Evolutionary conservation across 1,140 invertebrate species (phyloP).

Genomic region (Drosophila pruinosa): DNA sequence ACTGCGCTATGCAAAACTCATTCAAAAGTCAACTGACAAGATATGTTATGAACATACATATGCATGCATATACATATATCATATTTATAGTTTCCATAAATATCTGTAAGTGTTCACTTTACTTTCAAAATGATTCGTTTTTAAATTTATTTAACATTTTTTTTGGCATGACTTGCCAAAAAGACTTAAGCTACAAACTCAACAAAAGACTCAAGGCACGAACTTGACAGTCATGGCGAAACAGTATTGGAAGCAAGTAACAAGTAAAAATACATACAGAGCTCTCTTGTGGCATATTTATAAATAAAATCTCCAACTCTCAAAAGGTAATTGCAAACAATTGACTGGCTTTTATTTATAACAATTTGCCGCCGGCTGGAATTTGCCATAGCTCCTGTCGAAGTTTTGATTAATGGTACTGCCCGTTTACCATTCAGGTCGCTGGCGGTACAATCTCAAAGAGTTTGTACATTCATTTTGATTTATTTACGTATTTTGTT

Average conservation of each 20-base stretch:
- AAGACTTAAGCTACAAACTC: conserved; percentile 51
- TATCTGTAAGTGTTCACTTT: conserved; percentile 13
- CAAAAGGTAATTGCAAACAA: conserved; percentile 32
- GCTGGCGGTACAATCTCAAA: conserved; percentile 30
- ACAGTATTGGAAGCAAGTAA: conserved; percentile 38
- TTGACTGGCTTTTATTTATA: conserved; percentile 48
- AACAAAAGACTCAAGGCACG: conserved; percentile 51
- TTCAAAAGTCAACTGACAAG: background rate
- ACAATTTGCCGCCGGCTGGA: conserved; percentile 34
- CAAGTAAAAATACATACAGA: conserved; percentile 27
- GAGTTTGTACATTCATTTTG: conserved; percentile 47
- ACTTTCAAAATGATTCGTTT: conserved; percentile 18
- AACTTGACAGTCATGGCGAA: conserved; percentile 64
- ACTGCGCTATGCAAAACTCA: conserved; percentile 21
- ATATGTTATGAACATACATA: background rate
- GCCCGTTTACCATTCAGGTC: conserved; percentile 48
- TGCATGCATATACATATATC: background rate
- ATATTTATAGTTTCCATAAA: conserved; percentile 4
- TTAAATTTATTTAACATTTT: background rate
- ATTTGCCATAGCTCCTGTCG: conserved; percentile 8
- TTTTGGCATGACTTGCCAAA: conserved; percentile 12
- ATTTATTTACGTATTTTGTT: background rate
- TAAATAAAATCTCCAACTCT: conserved; percentile 19
- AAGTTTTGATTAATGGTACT: conserved; percentile 70
- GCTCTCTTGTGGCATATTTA: conserved; percentile 25